Percentiles rank a stretch among this genome's conserved stretches.
phyloP scores from a whole-genome alignment of 2,888 invertebrate species.

The Acronicta aceris region DNA sequence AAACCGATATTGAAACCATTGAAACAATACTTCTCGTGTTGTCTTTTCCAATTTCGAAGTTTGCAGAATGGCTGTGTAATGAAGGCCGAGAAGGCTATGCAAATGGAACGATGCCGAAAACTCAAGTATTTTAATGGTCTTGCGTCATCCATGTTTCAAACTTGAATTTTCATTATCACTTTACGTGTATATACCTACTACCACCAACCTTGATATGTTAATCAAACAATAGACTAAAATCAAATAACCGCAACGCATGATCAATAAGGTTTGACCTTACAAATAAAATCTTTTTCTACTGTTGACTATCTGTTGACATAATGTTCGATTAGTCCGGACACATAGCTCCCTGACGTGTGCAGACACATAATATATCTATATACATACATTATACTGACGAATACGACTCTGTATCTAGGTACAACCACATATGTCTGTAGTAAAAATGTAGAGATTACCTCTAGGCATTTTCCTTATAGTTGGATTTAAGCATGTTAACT shows the following conservation, averaged over 20 bases:
- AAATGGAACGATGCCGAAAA: constrained; percentile 88
- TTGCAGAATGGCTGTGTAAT: constrained; percentile 88
- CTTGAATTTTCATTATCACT: constrained; percentile 90
- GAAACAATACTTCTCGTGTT: constrained; percentile 87
- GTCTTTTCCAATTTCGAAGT: constrained; percentile 87
- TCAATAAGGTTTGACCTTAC: constrained; percentile 81
- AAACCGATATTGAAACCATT: constrained; percentile 87
- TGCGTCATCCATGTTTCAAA: constrained; percentile 88
- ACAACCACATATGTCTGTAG: constrained; percentile 7
- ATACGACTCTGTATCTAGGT: constrained; percentile 5
- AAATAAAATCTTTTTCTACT: constrained; percentile 76
- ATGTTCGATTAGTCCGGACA: constrained; percentile 60
- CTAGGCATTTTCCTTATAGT: no score
- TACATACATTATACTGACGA: constrained; percentile 9
- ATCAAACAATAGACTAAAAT: constrained; percentile 88
- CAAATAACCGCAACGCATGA: constrained; percentile 83
- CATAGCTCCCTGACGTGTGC: constrained; percentile 29
- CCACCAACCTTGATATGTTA: constrained; percentile 88
- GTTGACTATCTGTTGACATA: constrained; percentile 68
- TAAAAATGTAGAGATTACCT: neutral
- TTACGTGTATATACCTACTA: constrained; percentile 82
- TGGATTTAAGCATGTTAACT: no score
- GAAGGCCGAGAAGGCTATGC: constrained; percentile 86
- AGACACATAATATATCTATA: constrained; percentile 21
- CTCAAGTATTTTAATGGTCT: constrained; percentile 87